These are phyloP conservation scores for Trichonephila inaurata DNA, from an alignment of 1,140 invertebrate species.

Conservation along the genomic window DNA sequence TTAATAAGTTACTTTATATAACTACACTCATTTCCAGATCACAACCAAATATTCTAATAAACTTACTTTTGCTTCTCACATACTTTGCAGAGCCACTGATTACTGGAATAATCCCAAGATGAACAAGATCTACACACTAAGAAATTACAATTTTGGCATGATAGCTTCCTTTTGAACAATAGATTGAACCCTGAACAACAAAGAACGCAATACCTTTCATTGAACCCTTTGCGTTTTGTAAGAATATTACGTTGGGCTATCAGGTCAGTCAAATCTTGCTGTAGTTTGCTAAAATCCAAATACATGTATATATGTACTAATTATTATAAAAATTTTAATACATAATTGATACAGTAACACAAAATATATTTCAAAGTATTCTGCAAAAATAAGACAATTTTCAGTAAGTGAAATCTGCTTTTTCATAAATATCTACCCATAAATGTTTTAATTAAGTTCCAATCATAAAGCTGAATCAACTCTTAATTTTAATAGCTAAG, in stretches of 20 bases:
- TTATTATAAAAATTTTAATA: background rate
- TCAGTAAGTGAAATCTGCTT: too few relatives aligned
- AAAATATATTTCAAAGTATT: too few relatives aligned
- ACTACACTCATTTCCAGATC: background rate
- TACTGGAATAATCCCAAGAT: conserved; percentile 69
- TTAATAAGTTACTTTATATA: too few relatives aligned
- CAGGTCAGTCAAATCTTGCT: conserved; percentile 79
- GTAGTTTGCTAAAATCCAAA: conserved; percentile 80
- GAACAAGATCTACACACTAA: conserved; percentile 78
- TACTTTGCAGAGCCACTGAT: conserved; percentile 77
- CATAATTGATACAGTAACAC: too few relatives aligned
- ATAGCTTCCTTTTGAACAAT: conserved; percentile 78
- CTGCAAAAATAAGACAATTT: background rate
- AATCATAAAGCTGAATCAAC: too few relatives aligned
- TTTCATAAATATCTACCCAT: too few relatives aligned
- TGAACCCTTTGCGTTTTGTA: conserved; percentile 79
- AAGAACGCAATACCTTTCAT: conserved; percentile 81
- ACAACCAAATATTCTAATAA: background rate
- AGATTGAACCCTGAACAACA: conserved; percentile 80
- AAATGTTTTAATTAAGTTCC: too few relatives aligned
- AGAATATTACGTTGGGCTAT: conserved; percentile 79
- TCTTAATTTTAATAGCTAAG: too few relatives aligned
- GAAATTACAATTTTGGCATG: conserved; percentile 77
- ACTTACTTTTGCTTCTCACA: conserved; percentile 77
- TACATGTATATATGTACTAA: background rate